Evolutionary conservation across 1,140 invertebrate genomes (phyloP), one percentile per base, ranked within the genome.

Genomic region (Stenopsyche tienmushanensis): DNA sequence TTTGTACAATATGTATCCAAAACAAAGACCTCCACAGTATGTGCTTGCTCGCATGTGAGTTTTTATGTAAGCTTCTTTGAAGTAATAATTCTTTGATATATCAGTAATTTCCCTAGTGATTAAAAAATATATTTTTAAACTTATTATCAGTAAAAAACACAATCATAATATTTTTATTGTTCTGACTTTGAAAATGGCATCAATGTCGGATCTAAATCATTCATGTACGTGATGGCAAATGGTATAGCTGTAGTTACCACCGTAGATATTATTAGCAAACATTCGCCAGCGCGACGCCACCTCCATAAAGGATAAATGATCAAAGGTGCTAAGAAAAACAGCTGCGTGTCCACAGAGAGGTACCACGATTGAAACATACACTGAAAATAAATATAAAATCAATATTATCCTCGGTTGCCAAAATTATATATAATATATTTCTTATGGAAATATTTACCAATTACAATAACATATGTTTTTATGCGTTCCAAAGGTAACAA

Each of bases 321-420:
- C 17, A 92, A 76, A 0, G 91, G 88, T 17, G 90, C 88, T 1
- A 93, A 74, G 65, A 92, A 80, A 75, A 92, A 93, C 58, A 94
- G 80, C 74, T 94, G 92, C 44, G 92, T 92, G 73, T 96, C 92
- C 58, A 91, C 91, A 3, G 92, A 88, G 53, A 96, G 78, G 72
- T 94, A 96, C 93, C 93, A 96, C 0, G 91, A 89, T 83, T 92
- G 91, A 52, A 90, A 90, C 85, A 96, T 90, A 73, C 93, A 95
- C 91, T 93, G 76, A 47, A 81, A 80, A 18, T 20, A 18, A 44
- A 15, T 55, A 68, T 41, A 59, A 58, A 66, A 3, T n/a, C n/a
- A n/a, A 17, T 41, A 9, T 50, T 42, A 49, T 21, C 9, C n/a
- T n/a, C n/a, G n/a, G n/a, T n/a, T n/a, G n/a, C n/a, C n/a, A n/a